Evolutionary conservation across 2,888 invertebrate species (phyloP), one percentile per base, ranked within the genome.

Genomic region (Andrena trimmerana): DNA sequence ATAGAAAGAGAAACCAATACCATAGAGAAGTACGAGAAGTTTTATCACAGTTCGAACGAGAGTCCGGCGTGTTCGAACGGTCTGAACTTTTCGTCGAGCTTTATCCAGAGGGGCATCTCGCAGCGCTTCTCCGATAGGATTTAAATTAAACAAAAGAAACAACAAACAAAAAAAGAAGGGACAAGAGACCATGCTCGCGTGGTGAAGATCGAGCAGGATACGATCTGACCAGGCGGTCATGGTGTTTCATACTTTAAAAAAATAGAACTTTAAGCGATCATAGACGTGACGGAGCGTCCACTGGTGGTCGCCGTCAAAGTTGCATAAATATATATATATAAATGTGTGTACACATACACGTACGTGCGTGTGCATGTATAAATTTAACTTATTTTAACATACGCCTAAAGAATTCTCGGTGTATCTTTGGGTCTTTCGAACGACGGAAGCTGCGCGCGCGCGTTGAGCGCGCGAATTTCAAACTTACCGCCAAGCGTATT

Each of bases 321-420:
- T 90, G 90, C 82, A 87, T 84, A 88, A 87, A 54, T 54, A 88
- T 84, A 20, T 84, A 20, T 20, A 52, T 52, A 52, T 20, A 52
- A 42, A 42, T 42, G 42, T 42, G 54, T 31, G 27, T 66, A 60
- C 60, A 60, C 36, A 78, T 69, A 84, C 81, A 81, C 42, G 42
- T 5, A 16, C 73, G 80, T 85, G 81, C 78, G 48, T 83, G 50
- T 80, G 76, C 73, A 70, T 74, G 76, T 85, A 73, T 78, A 77
- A 66, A 73, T 65, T 83, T 90, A 90, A 91, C 85, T 90, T 92
- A 92, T 92, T 91, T 91, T 91, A 92, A 89, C 86, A 90, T 91
- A 92, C 85, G 92, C 92, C 92, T 92, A 91, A 92, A 24, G 36
- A 68, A 76, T 80, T 83, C 65, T 75, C 83, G 29, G 29, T 66